Conservation (phyloP, 2,888 invertebrate genomes). For the Alloscopus bannaensis region DNA sequence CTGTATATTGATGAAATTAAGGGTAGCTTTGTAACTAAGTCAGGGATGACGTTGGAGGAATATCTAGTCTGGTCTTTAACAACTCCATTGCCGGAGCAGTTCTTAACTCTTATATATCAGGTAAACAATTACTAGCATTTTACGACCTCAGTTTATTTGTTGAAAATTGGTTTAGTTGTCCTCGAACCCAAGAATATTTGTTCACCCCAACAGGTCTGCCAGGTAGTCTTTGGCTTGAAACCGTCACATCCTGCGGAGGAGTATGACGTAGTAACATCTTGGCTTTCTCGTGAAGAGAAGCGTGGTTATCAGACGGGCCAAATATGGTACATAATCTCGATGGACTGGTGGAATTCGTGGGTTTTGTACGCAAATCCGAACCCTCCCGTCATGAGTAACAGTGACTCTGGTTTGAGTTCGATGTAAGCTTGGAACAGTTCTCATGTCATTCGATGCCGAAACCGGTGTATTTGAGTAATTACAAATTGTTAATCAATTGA, state of each 20-base stretch:
- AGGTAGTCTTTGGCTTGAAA: conserved; percentile 88
- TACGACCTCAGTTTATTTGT: too few species aligned
- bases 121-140: too few species aligned
- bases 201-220: conserved; percentile 82
- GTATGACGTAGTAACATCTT: conserved; percentile 87
- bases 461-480: too few species aligned
- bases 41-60: conserved; percentile 83
- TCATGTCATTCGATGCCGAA: too few species aligned
- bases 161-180: too few species aligned
- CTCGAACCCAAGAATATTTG: too few species aligned
- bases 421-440: conserved; percentile 69
- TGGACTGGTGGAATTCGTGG: conserved; percentile 93
- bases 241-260: conserved; percentile 89
- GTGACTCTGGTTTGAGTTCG: conserved; percentile 72
- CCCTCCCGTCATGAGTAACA: conserved; percentile 70
- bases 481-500: not conserved
- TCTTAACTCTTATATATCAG: conserved; percentile 84
- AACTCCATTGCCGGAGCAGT: conserved; percentile 82
- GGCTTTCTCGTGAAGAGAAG: conserved; percentile 86
- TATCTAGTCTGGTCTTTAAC: conserved; percentile 92
- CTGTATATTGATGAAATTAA: conserved; percentile 73
- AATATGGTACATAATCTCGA: conserved; percentile 91
- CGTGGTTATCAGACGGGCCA: conserved; percentile 87
- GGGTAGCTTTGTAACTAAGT: conserved; percentile 10
- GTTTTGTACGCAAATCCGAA: conserved; percentile 78